A percentile compares a stretch with the other conserved stretches of the same genome.
phyloP scores from a whole-genome alignment of 1,140 invertebrate species.

The Caenorhabditis inopinata region DNA sequence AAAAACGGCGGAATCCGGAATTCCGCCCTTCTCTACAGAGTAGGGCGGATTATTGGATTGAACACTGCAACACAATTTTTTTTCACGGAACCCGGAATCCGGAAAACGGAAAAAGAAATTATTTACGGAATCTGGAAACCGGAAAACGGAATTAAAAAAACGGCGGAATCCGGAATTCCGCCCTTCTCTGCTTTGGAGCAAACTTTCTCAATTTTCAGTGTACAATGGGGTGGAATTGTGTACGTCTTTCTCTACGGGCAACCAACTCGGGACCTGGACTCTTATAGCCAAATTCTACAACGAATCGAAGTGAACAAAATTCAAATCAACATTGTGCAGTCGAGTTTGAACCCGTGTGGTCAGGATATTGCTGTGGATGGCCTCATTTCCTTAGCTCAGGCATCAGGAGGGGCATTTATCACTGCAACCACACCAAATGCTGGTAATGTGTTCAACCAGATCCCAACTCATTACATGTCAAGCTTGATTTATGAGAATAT shows the following conservation, averaged over 20 bases:
- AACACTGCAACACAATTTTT: too few relatives aligned
- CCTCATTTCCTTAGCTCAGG: constrained; percentile 12
- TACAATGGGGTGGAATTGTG: constrained; percentile 28
- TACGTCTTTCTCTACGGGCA: constrained; percentile 46
- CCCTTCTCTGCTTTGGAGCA: too few relatives aligned
- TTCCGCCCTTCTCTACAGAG: too few relatives aligned
- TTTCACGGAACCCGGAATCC: too few relatives aligned
- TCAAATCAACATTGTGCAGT: constrained; percentile 46
- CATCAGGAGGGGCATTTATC: constrained; percentile 37
- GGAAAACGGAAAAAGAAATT: too few relatives aligned
- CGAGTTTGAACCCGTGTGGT: constrained; percentile 41
- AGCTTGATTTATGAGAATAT: constrained; percentile 42
- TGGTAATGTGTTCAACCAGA: constrained; percentile 32
- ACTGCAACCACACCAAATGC: constrained; percentile 37
- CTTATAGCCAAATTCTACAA: constrained; percentile 33
- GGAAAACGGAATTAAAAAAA: too few relatives aligned
- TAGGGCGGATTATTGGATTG: too few relatives aligned
- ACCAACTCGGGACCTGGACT: constrained; percentile 6
- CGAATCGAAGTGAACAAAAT: constrained; percentile 15
- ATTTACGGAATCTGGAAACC: too few relatives aligned
- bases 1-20: too few relatives aligned
- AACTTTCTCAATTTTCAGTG: background rate
- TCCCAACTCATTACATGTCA: constrained; percentile 34
- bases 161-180: too few relatives aligned
- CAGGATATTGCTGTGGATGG: constrained; percentile 22